Percentiles rank a stretch among this genome's conserved stretches.
phyloP scores from a whole-genome alignment of 2,797 vertebrate species.

The Mormyrus hasselquistii region DNA sequence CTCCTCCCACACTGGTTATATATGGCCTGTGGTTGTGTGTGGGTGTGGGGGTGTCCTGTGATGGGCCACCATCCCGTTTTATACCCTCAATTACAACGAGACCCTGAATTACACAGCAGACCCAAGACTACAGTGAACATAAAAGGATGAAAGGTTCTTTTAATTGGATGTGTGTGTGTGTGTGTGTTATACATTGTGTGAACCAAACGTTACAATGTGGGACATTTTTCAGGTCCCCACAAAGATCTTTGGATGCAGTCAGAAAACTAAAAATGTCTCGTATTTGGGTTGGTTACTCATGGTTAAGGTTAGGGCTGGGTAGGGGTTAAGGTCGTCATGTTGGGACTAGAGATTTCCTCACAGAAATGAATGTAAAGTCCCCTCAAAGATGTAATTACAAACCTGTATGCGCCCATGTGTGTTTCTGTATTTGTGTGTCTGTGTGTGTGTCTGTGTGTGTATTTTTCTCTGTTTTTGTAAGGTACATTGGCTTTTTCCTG shows the following conservation, averaged over 20 bases:
- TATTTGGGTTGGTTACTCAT: not conserved
- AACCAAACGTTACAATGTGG: no score
- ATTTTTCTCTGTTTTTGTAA: not conserved
- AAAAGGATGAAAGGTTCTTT: not conserved
- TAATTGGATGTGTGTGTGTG: not conserved
- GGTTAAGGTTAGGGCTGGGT: not conserved
- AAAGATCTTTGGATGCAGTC: not conserved
- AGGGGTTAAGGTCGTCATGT: not conserved
- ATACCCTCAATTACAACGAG: not conserved
- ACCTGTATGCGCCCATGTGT: not conserved
- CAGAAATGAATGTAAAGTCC: not conserved
- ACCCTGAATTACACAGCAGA: not conserved
- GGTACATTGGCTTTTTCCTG: not conserved
- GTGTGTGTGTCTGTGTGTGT: not conserved
- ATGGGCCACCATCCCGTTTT: not conserved
- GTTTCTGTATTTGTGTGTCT: not conserved
- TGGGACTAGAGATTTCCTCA: not conserved
- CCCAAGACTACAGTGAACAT: not conserved
- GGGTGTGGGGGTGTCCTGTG: not conserved
- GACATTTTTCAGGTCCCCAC: no score
- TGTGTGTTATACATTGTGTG: not conserved
- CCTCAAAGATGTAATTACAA: no score
- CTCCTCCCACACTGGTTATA: not conserved
- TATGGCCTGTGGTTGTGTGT: not conserved
- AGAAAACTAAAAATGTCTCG: not conserved